phyloP scores from a whole-genome alignment of 2,888 invertebrate genomes.

The Eulithis prunata region DNA sequence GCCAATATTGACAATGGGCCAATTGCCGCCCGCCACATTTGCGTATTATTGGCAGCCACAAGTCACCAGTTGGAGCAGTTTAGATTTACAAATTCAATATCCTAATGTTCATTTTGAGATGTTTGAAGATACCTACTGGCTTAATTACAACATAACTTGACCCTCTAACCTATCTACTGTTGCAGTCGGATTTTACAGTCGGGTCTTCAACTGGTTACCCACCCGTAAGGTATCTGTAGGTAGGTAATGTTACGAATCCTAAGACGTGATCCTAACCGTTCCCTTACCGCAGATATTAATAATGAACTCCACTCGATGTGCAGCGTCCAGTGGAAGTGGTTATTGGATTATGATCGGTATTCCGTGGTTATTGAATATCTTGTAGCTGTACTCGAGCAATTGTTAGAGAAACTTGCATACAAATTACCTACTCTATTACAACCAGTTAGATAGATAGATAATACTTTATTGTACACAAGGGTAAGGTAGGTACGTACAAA shows the following conservation, averaged over 20 bases:
- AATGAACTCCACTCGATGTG: no score
- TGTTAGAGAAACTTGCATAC: neutral
- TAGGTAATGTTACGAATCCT: no score
- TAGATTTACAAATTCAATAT: conserved; percentile 34
- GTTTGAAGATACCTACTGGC: conserved; percentile 5
- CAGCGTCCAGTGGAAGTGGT: neutral
- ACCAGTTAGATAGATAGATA: neutral
- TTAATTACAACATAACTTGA: neutral
- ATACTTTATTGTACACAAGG: no score
- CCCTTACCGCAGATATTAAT: no score
- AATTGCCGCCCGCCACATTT: conserved; percentile 50
- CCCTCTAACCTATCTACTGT: no score
- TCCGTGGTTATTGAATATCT: neutral
- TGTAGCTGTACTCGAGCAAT: neutral
- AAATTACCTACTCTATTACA: neutral
- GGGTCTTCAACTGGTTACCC: no score
- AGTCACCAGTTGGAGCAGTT: conserved; percentile 43
- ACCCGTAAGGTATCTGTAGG: no score
- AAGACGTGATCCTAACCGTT: no score
- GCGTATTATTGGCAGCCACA: conserved; percentile 47
- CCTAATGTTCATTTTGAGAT: conserved; percentile 8
- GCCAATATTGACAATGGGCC: conserved; percentile 52
- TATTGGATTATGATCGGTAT: neutral
- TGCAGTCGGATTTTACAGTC: no score
- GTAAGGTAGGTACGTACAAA: no score